These are phyloP conservation scores for Petrocephalus schoutedeni DNA, from an alignment of 2,797 vertebrate species.

Conservation along the genomic window DNA sequence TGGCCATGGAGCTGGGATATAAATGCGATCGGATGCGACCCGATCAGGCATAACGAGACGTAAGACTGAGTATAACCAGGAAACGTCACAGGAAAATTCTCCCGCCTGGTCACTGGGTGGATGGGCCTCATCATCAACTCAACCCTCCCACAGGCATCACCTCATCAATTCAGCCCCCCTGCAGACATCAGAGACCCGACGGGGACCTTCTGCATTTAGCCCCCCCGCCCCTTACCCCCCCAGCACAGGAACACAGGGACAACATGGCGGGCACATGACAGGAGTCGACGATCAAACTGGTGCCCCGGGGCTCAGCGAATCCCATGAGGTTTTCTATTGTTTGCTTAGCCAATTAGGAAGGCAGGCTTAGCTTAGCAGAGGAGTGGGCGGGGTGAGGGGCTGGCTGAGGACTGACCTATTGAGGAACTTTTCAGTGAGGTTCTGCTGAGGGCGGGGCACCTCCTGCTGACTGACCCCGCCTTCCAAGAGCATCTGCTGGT, in stretches of 20 bases:
- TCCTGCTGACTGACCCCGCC: constrained; percentile 92
- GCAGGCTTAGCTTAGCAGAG: background rate
- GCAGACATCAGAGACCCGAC: background rate
- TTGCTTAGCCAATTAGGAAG: background rate
- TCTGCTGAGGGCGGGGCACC: constrained; percentile 74
- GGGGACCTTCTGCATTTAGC: background rate
- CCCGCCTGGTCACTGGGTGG: too few species aligned
- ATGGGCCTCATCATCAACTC: background rate
- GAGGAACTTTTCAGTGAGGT: constrained; percentile 95
- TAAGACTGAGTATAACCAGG: background rate
- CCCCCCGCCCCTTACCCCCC: background rate
- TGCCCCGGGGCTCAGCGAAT: background rate
- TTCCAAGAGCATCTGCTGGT: constrained; percentile 96
- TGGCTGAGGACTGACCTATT: constrained; percentile 68
- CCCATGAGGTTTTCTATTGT: background rate
- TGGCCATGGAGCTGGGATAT: background rate
- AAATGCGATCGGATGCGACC: background rate
- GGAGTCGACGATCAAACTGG: background rate
- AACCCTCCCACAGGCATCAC: background rate
- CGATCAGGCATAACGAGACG: background rate
- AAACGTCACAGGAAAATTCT: too few species aligned
- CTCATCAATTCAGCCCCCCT: background rate
- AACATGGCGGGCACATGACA: background rate
- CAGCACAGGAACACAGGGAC: background rate
- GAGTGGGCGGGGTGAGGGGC: background rate